phyloP scores from a whole-genome alignment of 2,113 vertebrate species.

The Daubentonia madagascariensis region DNA sequence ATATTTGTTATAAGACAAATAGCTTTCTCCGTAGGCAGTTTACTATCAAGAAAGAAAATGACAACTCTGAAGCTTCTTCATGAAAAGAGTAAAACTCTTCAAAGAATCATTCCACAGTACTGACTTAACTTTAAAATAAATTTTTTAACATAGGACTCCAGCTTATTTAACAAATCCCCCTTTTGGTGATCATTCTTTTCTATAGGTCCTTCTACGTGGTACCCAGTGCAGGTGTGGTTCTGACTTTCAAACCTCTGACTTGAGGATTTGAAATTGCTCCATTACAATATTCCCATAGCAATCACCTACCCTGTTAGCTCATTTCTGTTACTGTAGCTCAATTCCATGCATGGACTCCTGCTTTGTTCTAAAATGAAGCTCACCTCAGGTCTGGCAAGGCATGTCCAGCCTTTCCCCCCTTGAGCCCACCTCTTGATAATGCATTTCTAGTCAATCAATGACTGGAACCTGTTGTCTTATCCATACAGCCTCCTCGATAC shows the following conservation, averaged over 20 bases:
- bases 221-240: rapidly evolving
- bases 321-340: background rate
- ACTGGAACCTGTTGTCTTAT: background rate
- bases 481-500: background rate
- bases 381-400: background rate
- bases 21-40: background rate
- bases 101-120: background rate
- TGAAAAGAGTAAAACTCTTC: background rate
- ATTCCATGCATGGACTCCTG: too few relatives aligned
- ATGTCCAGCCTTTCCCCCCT: background rate
- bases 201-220: background rate
- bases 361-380: background rate
- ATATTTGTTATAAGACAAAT: background rate
- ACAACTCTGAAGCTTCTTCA: background rate
- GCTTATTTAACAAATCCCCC: background rate
- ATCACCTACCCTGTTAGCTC: rapidly evolving
- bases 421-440: background rate
- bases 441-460: background rate
- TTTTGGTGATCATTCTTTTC: background rate
- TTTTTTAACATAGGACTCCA: background rate
- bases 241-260: background rate
- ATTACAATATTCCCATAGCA: too few relatives aligned
- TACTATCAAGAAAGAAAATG: background rate
- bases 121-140: background rate
- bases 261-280: background rate